Conservation (phyloP, 2,113 vertebrate species). For the human (Homo sapiens) region DNA sequence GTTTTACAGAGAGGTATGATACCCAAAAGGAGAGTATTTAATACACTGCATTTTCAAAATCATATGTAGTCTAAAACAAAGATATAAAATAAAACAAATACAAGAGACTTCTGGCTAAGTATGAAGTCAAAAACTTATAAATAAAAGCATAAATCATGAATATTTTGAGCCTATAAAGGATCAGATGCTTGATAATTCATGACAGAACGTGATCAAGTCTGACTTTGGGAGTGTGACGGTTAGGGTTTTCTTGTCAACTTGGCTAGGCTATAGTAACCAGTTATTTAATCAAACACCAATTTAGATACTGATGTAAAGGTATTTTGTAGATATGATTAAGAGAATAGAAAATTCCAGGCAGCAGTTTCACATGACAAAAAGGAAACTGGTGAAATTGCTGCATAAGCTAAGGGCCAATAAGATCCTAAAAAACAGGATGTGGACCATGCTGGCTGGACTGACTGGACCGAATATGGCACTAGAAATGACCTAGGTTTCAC, state of each 20-base stretch:
- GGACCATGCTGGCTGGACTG: too few species aligned
- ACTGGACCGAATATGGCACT: too few species aligned
- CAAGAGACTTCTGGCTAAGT: neutral
- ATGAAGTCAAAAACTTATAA: neutral
- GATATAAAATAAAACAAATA: conserved; percentile 25
- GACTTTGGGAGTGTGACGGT: neutral
- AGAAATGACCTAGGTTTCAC: too few species aligned
- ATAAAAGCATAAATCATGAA: neutral
- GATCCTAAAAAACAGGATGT: too few species aligned
- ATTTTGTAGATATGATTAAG: neutral
- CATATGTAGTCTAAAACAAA: neutral
- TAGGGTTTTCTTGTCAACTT: neutral
- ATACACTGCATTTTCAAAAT: conserved; percentile 19
- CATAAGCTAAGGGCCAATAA: too few species aligned
- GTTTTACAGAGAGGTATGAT: neutral
- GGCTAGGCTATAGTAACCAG: neutral
- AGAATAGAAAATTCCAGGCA: neutral
- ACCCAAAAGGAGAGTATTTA: neutral
- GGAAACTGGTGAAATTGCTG: too few species aligned
- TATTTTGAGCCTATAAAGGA: neutral
- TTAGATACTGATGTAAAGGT: neutral
- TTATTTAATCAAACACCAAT: conserved; percentile 1
- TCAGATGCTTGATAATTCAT: conserved; percentile 22
- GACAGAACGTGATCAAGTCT: neutral
- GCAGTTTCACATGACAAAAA: too few species aligned